Conservation (phyloP, 2,888 invertebrate genomes). For the Ischnus inquisitorius region DNA sequence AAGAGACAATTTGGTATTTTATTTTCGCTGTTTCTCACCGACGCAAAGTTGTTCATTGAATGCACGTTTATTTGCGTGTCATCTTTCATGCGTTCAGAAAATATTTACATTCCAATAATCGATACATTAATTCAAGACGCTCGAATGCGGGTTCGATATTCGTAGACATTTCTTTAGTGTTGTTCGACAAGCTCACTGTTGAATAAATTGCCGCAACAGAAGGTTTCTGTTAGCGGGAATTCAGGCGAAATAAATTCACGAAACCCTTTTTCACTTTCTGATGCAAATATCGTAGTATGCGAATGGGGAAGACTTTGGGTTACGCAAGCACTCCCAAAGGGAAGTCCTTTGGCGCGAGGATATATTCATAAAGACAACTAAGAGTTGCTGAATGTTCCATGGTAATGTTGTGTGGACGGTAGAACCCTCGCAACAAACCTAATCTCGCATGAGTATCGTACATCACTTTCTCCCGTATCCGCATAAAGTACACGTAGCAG, state of each 20-base stretch:
- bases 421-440: neutral
- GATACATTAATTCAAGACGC: no score
- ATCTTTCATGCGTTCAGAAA: neutral
- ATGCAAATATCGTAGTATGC: neutral
- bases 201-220: neutral
- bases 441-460: neutral
- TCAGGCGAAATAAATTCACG: neutral
- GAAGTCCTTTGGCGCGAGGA: neutral
- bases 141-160: no score
- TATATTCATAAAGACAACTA: slow-evolving; percentile 17
- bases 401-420: neutral
- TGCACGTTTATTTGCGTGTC: neutral
- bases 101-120: neutral
- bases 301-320: neutral
- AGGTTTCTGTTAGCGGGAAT: neutral
- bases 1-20: no score
- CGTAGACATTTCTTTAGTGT: no score
- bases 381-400: slow-evolving; percentile 7
- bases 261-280: slow-evolving; percentile 4
- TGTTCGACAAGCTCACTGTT: neutral
- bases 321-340: neutral
- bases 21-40: no score
- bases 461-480: neutral
- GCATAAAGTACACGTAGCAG: neutral
- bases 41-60: no score